Percentiles rank a stretch among this genome's conserved stretches.
Conservation (phyloP, 2,113 vertebrate species). For the Agapornis roseicollis region DNA sequence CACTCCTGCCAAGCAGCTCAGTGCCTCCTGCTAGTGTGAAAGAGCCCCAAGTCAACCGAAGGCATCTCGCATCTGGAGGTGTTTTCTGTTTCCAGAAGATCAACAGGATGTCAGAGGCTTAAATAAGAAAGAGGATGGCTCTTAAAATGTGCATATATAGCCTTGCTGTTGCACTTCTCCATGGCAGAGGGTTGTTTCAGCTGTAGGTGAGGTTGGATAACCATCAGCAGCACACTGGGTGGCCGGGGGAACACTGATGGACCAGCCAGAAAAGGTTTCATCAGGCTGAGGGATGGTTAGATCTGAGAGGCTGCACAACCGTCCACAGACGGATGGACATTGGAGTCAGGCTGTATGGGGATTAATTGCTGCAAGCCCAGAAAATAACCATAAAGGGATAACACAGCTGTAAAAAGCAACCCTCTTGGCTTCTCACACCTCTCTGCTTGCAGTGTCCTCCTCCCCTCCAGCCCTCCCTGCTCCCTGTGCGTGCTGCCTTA, state of each 20-base stretch:
- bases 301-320: not conserved
- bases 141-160: not conserved
- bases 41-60: not conserved
- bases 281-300: not conserved
- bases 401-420: slow-evolving; percentile 5
- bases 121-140: not conserved
- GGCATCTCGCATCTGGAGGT: not conserved
- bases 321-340: not conserved
- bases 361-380: not conserved
- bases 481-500: not conserved
- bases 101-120: not conserved
- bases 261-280: not conserved
- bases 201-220: not conserved
- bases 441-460: not conserved
- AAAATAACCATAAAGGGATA: not conserved
- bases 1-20: not conserved
- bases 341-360: not conserved
- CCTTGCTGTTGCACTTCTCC: not conserved
- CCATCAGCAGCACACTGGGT: not conserved
- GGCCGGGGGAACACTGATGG: not conserved
- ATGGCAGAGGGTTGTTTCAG: not conserved
- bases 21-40: not conserved
- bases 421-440: not conserved
- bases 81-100: not conserved
- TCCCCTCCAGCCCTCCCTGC: not conserved